These are phyloP conservation scores for Diabrotica balteata DNA, from an alignment of 2,888 invertebrate genomes.

Conservation along the genomic window DNA sequence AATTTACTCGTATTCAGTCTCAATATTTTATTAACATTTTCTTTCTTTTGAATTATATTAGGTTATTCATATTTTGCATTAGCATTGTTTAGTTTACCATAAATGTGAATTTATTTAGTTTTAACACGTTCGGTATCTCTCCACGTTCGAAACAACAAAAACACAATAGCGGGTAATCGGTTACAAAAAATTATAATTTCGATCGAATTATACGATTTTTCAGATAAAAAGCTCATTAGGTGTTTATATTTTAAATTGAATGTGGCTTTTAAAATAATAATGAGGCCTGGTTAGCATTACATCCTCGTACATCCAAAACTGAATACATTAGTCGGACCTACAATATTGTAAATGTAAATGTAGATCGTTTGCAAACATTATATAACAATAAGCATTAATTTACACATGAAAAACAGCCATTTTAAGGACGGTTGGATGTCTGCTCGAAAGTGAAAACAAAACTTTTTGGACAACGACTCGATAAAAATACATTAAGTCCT, in stretches of 20 bases:
- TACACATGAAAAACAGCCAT: conserved; percentile 31
- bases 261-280: background rate
- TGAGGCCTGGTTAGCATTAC: conserved; percentile 12
- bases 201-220: background rate
- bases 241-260: background rate
- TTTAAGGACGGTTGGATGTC: conserved; percentile 21
- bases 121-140: too few relatives aligned
- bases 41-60: too few relatives aligned
- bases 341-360: conserved; percentile 29
- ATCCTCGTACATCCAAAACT: conserved; percentile 15
- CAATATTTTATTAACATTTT: too few relatives aligned
- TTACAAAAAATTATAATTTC: too few relatives aligned
- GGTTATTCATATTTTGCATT: too few relatives aligned
- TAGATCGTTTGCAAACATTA: conserved; percentile 30
- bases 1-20: too few relatives aligned
- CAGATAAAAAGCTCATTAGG: background rate
- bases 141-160: too few relatives aligned
- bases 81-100: too few relatives aligned
- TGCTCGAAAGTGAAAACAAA: conserved; percentile 34
- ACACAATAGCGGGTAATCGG: too few relatives aligned
- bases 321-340: conserved; percentile 24
- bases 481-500: conserved; percentile 35
- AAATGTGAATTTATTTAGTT: too few relatives aligned
- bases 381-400: conserved; percentile 33
- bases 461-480: conserved; percentile 25